phyloP scores from a whole-genome alignment of 2,797 vertebrate genomes.

The Smutsia gigantea region DNA sequence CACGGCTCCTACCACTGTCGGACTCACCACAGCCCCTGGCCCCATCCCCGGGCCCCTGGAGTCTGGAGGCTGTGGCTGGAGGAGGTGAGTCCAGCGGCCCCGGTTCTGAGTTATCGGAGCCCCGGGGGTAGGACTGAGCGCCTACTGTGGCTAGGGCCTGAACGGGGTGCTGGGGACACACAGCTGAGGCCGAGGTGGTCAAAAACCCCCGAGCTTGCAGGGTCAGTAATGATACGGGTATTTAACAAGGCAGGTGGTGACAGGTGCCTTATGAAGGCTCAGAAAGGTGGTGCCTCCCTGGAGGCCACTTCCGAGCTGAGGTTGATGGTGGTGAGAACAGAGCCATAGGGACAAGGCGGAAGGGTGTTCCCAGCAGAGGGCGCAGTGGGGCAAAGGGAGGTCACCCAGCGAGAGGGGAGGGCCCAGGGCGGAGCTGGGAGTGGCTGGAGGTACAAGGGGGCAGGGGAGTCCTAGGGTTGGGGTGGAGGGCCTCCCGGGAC shows the following conservation, averaged over 20 bases:
- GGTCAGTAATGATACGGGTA: not conserved
- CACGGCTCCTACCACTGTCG: not conserved
- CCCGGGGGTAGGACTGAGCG: not conserved
- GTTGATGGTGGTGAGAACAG: not conserved
- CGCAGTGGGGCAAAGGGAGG: not conserved
- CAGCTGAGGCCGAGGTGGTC: not conserved
- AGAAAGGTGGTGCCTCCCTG: not conserved
- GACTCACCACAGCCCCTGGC: slow-evolving; percentile 57
- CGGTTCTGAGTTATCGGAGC: not conserved
- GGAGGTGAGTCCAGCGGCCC: slow-evolving; percentile 44
- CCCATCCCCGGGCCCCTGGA: not conserved
- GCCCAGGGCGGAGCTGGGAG: not conserved
- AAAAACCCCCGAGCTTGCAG: not conserved
- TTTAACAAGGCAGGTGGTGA: not conserved
- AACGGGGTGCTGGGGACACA: not conserved
- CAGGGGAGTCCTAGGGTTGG: not conserved
- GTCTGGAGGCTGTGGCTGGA: slow-evolving; percentile 44
- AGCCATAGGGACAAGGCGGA: accelerated
- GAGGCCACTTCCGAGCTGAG: not conserved
- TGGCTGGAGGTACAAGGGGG: not conserved
- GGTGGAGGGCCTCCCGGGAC: not conserved
- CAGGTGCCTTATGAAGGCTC: not conserved
- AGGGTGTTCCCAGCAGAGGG: not conserved
- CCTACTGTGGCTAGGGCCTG: not conserved
- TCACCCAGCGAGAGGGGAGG: not conserved